Percentiles rank a stretch among this genome's conserved stretches.
Evolutionary conservation across 1,140 invertebrate genomes (phyloP).

Genomic region (Latrodectus geometricus): DNA sequence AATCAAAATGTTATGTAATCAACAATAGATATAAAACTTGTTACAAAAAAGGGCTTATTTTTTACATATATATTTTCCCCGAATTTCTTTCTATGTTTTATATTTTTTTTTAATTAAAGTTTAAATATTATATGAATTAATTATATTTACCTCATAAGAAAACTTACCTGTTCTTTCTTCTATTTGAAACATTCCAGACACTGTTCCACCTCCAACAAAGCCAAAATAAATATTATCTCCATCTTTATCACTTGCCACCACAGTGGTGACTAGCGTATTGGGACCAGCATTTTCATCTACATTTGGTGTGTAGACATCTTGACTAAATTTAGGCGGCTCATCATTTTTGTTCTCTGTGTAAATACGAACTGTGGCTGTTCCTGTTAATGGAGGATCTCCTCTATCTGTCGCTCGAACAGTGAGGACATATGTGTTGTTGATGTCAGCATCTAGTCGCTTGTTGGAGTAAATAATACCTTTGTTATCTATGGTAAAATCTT

Average conservation of each 20-base stretch:
- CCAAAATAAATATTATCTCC: constrained; percentile 93
- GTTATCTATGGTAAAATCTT: constrained; percentile 91
- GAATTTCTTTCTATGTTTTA: not conserved
- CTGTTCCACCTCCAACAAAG: constrained; percentile 90
- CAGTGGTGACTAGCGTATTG: constrained; percentile 87
- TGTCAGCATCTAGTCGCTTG: constrained; percentile 92
- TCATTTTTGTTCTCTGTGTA: constrained; percentile 97
- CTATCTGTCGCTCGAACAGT: constrained; percentile 87
- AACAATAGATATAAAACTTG: no score
- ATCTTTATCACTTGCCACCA: constrained; percentile 94
- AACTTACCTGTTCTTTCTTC: constrained; percentile 83
- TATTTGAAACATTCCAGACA: constrained; percentile 92
- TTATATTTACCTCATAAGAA: no score
- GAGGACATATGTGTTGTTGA: constrained; percentile 96
- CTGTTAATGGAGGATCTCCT: constrained; percentile 90
- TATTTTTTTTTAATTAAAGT: no score
- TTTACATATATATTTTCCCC: not conserved
- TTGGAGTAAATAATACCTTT: constrained; percentile 92
- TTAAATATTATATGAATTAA: no score
- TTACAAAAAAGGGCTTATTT: no score
- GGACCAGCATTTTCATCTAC: constrained; percentile 95
- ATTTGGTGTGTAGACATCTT: constrained; percentile 94
- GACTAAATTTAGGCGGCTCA: constrained; percentile 94
- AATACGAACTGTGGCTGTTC: constrained; percentile 89
- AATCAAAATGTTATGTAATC: no score